Evolutionary conservation across 2,888 invertebrate species (phyloP), one percentile per base, ranked within the genome.

Genomic region (Leptopterna dolabrata): DNA sequence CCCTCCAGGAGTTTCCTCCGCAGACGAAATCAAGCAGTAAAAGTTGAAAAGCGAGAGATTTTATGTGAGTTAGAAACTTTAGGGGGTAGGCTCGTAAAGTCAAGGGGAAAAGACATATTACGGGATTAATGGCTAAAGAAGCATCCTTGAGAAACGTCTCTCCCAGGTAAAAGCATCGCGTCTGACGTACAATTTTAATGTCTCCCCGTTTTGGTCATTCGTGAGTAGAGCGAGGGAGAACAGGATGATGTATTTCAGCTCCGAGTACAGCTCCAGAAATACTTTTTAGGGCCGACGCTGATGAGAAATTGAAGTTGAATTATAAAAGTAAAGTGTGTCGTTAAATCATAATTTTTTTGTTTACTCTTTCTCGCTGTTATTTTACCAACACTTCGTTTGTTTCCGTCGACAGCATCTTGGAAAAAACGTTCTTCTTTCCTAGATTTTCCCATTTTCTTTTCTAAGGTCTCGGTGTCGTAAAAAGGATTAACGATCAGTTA

Each of bases 11-110:
- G 36, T 78, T 85, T 29, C 73, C 30, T 85, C 85, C 85, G 73
- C 45, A 85, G 85, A 85, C 73, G 85, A 85, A 85, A 85, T 85
- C 85, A 85, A 85, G 85, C 85, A 85, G 85, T 85, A 85, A 85
- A 85, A 85, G 85, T 85, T 85, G 85, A 85, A 85, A 85, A 85
- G 85, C 73, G 85, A 73, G 73, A 85, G 85, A 85, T 85, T 85
- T 85, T 85, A 85, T 85, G 85, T 41, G 85, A 85, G 85, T 85
- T 85, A 30, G 47, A 73, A 85, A 71, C 45, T 85, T 76, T 47
- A 76, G 85, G 76, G 24, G 30, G 85, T 19, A 30, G 73, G 85
- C 27, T 29, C 76, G 76, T 85, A 85, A 85, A 85, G 85, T 73
- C 85, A 78, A 45, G 81, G 76, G 45, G n/a, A 63, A 73, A 85